phyloP scores from a whole-genome alignment of 2,888 invertebrate species.

The Hetaerina titia region DNA sequence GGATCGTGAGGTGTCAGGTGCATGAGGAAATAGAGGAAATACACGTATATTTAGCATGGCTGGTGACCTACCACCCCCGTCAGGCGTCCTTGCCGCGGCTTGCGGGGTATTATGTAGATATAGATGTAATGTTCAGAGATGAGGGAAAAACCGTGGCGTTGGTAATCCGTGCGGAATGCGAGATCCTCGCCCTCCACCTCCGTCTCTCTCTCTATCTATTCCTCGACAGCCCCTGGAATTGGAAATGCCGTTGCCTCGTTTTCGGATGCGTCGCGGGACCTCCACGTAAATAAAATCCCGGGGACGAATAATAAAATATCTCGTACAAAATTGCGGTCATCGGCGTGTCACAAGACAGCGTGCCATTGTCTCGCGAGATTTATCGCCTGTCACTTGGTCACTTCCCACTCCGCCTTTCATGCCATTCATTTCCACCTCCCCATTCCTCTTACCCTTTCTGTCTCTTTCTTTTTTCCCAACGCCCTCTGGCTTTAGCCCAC shows the following conservation, averaged over 20 bases:
- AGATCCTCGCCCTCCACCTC: not conserved
- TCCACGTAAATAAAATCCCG: not conserved
- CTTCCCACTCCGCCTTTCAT: not conserved
- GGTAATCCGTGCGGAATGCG: not conserved
- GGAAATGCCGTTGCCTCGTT: not conserved
- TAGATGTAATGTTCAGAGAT: no score
- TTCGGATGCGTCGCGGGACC: not conserved
- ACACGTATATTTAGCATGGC: no score
- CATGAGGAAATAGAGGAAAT: no score
- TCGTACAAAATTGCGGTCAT: constrained; percentile 26
- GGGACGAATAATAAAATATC: constrained; percentile 21
- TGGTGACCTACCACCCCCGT: no score
- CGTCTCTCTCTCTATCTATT: not conserved
- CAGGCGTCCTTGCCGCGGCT: no score
- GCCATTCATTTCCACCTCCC: not conserved
- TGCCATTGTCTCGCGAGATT: constrained; percentile 18
- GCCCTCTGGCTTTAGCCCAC: not conserved
- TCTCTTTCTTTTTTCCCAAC: not conserved
- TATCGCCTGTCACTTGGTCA: not conserved
- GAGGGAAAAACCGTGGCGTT: not conserved
- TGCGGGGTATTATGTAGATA: no score
- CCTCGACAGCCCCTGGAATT: constrained; percentile 11
- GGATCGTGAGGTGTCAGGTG: no score
- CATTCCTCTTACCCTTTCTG: not conserved
- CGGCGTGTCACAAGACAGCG: constrained; percentile 24